A percentile compares a stretch with the other conserved stretches of the same genome.
These are phyloP conservation scores for Microplitis demolitor DNA, from an alignment of 1,140 invertebrate genomes.

Conservation along the genomic window DNA sequence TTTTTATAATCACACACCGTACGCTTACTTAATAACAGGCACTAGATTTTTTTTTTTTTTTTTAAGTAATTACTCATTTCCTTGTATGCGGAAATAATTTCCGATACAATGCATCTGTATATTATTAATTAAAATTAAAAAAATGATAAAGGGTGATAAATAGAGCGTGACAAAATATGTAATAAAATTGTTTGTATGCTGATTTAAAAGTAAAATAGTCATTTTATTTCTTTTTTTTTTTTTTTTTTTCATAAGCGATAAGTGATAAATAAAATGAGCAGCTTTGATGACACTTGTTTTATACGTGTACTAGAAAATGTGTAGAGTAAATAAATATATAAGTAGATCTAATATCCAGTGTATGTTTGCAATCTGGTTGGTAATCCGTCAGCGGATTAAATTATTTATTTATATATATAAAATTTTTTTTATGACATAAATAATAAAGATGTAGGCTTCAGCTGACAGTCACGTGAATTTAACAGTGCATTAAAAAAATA, in stretches of 20 bases:
- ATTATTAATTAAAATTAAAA: neutral
- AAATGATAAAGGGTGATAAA: neutral
- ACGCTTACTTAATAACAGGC: too few species aligned
- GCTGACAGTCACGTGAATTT: neutral
- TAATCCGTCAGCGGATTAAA: slow-evolving; percentile 2
- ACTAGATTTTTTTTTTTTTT: too few species aligned
- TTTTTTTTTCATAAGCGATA: too few species aligned
- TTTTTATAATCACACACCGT: too few species aligned
- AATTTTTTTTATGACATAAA: neutral
- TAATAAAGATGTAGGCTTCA: neutral
- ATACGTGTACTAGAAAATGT: too few species aligned
- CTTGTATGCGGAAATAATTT: neutral
- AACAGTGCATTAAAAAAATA: neutral
- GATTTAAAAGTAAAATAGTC: too few species aligned
- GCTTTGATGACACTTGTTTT: too few species aligned
- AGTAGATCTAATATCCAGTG: too few species aligned
- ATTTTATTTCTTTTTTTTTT: too few species aligned
- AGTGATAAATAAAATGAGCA: too few species aligned
- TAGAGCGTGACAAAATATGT: neutral
- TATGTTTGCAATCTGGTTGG: neutral
- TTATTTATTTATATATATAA: neutral
- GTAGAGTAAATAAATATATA: neutral
- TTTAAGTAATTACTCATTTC: neutral
- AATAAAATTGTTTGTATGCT: neutral
- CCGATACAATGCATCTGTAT: neutral